These are phyloP conservation scores for Cyrtorhinus lividipennis DNA, from an alignment of 1,140 invertebrate genomes.

Conservation along the genomic window DNA sequence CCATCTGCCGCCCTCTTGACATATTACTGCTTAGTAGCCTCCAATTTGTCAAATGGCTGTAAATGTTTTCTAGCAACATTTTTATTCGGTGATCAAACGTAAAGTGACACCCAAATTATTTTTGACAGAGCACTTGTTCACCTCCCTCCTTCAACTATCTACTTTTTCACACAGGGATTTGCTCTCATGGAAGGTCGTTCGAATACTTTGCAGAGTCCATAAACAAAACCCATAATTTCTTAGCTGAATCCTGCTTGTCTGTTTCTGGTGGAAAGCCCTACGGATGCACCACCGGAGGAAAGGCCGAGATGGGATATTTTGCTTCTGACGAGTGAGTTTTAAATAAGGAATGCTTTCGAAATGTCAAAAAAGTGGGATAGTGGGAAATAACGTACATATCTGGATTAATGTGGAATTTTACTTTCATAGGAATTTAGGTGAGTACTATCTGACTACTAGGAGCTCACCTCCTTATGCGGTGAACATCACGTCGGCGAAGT, in stretches of 20 bases:
- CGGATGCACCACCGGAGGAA: not conserved
- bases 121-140: too few species aligned
- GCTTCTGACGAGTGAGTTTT: not conserved
- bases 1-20: not conserved
- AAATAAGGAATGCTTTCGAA: too few species aligned
- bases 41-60: not conserved
- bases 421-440: too few species aligned
- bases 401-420: too few species aligned
- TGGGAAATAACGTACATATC: too few species aligned
- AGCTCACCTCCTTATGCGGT: too few species aligned
- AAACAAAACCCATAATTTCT: not conserved
- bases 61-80: not conserved
- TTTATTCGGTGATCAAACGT: not conserved
- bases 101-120: not conserved
- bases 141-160: too few species aligned
- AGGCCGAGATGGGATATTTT: constrained; percentile 15
- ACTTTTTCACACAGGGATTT: constrained; percentile 1
- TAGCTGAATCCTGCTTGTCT: not conserved
- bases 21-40: not conserved
- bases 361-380: too few species aligned
- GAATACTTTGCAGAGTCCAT: constrained; percentile 19
- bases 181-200: constrained; percentile 19
- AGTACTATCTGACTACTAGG: too few species aligned
- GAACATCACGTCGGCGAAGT: too few species aligned
- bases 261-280: not conserved